Evolutionary conservation across 2,113 vertebrate genomes (phyloP).

Genomic region (Actenoides lindsayi): DNA sequence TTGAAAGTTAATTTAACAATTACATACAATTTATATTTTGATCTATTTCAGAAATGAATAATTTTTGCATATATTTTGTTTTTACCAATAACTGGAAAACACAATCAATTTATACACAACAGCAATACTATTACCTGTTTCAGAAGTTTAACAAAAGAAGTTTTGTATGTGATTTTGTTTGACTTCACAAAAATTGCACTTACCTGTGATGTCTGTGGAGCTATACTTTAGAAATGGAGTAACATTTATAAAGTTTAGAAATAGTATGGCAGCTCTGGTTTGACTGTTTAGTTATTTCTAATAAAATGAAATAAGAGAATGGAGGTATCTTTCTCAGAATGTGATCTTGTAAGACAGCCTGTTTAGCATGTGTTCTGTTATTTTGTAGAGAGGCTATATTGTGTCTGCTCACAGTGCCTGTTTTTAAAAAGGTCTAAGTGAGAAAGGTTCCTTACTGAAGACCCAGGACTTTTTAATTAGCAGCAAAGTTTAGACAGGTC

Average conservation of each 20-base stretch:
- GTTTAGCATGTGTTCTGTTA: neutral
- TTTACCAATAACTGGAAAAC: neutral
- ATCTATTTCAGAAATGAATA: neutral
- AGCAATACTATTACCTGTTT: neutral
- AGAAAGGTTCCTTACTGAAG: neutral
- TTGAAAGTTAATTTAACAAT: neutral
- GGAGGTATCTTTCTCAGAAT: neutral
- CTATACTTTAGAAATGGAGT: neutral
- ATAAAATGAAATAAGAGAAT: neutral
- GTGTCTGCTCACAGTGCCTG: neutral
- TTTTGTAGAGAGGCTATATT: neutral
- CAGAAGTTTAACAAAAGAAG: neutral
- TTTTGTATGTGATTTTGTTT: neutral
- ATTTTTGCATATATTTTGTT: neutral
- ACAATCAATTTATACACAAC: neutral
- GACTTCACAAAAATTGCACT: neutral
- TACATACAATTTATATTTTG: neutral
- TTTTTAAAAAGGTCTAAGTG: neutral
- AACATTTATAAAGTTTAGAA: neutral
- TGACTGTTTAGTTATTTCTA: neutral
- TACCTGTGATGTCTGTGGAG: neutral
- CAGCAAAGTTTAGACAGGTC: neutral
- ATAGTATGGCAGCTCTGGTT: neutral
- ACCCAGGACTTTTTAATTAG: neutral
- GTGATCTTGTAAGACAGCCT: neutral